Evolutionary conservation across 2,113 vertebrate species (phyloP).

Genomic region (Caloenas nicobarica): DNA sequence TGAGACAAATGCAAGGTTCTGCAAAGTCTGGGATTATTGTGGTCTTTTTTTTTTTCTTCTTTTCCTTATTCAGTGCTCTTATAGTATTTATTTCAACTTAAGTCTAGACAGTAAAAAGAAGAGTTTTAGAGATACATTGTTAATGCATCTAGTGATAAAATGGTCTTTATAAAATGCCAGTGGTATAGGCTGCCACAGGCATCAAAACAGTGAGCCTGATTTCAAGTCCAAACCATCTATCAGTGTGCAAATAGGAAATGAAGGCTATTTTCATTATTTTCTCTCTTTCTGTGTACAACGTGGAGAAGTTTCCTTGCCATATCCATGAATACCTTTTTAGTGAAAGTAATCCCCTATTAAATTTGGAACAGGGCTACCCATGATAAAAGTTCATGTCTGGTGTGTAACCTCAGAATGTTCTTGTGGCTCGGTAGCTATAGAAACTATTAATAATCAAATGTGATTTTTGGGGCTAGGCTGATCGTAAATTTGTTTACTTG

Average conservation of each 20-base stretch:
- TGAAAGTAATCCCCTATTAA: background rate
- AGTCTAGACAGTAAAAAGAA: background rate
- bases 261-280: background rate
- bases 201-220: background rate
- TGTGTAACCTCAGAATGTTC: background rate
- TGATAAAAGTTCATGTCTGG: background rate
- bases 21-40: background rate
- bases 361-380: background rate
- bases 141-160: background rate
- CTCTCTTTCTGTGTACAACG: background rate
- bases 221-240: background rate
- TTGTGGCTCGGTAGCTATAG: background rate
- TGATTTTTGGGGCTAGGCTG: background rate
- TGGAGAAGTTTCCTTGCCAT: background rate
- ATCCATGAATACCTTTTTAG: background rate
- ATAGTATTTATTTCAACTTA: background rate
- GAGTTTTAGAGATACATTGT: background rate
- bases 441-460: background rate
- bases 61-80: background rate
- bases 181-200: background rate
- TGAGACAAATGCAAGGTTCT: background rate
- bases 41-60: background rate
- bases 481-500: background rate
- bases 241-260: background rate
- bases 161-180: background rate